A percentile compares a stretch with the other conserved stretches of the same genome.
These are phyloP conservation scores for Spisula subtruncata DNA, from an alignment of 2,888 invertebrate species.

Conservation along the genomic window DNA sequence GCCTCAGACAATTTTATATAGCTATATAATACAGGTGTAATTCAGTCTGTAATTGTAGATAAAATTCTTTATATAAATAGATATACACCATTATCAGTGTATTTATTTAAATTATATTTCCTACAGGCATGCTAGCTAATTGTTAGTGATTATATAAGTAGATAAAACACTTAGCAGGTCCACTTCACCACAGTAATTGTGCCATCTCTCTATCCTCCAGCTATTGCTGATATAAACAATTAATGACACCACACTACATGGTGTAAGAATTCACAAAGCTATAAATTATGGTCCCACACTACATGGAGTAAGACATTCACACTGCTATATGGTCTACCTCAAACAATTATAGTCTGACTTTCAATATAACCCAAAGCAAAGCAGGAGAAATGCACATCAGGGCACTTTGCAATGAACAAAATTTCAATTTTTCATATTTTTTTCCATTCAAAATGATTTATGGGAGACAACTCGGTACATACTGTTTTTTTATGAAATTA, in stretches of 20 bases:
- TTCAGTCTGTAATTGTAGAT: too few species aligned
- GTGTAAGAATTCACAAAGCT: background rate
- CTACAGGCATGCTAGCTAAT: conserved; percentile 1
- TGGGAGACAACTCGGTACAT: too few species aligned
- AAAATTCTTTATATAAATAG: background rate
- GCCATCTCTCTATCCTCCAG: conserved; percentile 23
- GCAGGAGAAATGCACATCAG: too few species aligned
- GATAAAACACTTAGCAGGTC: conserved; percentile 7
- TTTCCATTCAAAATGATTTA: too few species aligned
- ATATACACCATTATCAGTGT: conserved; percentile 14
- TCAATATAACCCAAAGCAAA: too few species aligned
- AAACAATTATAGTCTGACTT: too few species aligned
- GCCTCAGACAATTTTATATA: background rate
- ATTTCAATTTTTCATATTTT: too few species aligned
- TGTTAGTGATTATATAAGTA: background rate
- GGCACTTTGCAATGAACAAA: too few species aligned
- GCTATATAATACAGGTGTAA: background rate
- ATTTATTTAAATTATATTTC: background rate
- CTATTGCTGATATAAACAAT: conserved; percentile 10
- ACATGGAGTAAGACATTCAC: background rate
- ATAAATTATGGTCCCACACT: background rate
- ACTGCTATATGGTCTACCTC: background rate
- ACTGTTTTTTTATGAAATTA: too few species aligned
- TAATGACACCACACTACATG: background rate
- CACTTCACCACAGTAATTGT: conserved; percentile 24